Percentiles rank a stretch among this genome's conserved stretches.
phyloP scores from a whole-genome alignment of 2,113 vertebrate species.

The Rhodinocichla rosea region DNA sequence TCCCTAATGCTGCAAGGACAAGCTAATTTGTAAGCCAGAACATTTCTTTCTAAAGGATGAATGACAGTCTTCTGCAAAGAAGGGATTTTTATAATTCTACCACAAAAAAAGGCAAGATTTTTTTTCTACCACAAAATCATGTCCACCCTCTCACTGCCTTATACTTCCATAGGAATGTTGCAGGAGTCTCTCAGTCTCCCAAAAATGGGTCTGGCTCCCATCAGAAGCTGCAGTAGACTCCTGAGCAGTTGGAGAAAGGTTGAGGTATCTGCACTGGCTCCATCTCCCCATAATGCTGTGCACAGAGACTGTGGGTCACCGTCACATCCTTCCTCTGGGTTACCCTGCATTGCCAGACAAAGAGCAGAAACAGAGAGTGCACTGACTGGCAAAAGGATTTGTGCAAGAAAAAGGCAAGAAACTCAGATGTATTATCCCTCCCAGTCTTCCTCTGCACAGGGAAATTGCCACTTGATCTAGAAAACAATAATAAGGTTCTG shows the following conservation, averaged over 20 bases:
- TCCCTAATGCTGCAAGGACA: slow-evolving; percentile 27
- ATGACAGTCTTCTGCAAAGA: not conserved
- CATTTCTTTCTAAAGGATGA: not conserved
- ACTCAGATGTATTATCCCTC: not conserved
- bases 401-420: not conserved
- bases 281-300: fast-evolving
- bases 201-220: not conserved
- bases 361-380: not conserved
- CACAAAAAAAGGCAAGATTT: not conserved
- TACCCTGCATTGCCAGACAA: fast-evolving
- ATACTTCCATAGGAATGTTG: not conserved
- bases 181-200: not conserved
- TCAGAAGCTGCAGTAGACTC: not conserved
- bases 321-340: not conserved
- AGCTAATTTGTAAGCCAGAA: slow-evolving; percentile 8
- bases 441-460: not conserved
- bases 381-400: not conserved
- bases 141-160: fast-evolving
- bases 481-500: not conserved
- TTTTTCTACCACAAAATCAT: not conserved
- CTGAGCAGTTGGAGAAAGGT: not conserved
- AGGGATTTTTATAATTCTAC: not conserved
- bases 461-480: not conserved
- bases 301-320: not conserved
- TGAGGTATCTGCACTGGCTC: not conserved